Evolutionary conservation across 2,113 vertebrate genomes (phyloP).

Genomic region (Istiophorus platypterus): DNA sequence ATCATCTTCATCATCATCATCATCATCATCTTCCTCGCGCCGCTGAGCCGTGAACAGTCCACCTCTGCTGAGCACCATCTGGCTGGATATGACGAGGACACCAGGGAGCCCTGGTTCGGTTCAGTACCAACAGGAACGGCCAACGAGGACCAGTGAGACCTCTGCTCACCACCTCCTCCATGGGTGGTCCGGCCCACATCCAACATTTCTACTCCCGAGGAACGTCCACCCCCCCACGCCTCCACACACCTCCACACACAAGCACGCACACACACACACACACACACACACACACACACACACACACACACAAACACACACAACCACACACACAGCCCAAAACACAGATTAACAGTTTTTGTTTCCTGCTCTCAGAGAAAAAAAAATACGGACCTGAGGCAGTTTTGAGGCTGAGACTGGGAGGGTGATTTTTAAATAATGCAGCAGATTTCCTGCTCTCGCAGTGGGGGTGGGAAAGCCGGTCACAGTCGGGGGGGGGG

Average conservation of each 20-base stretch:
- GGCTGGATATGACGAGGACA: conserved; percentile 6
- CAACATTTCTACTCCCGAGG: neutral
- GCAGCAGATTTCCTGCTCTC: conserved; percentile 47
- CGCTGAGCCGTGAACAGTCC: conserved; percentile 3
- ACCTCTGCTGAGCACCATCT: conserved; percentile 38
- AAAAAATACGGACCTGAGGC: neutral
- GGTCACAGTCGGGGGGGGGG: conserved; percentile 38
- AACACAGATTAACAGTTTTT: conserved; percentile 19
- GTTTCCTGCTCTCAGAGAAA: neutral
- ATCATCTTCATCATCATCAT: too few relatives aligned
- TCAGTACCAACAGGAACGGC: neutral
- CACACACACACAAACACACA: too few relatives aligned
- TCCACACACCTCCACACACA: too few relatives aligned
- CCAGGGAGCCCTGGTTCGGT: conserved; percentile 10
- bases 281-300: too few relatives aligned
- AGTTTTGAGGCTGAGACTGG: conserved; percentile 5
- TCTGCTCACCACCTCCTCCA: neutral
- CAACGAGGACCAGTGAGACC: neutral
- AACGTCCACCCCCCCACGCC: neutral
- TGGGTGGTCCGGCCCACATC: conserved; percentile 1
- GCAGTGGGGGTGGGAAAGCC: conserved; percentile 29
- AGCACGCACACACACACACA: too few relatives aligned
- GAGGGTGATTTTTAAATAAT: conserved; percentile 68
- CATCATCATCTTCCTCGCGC: neutral
- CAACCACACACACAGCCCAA: too few relatives aligned